Evolutionary conservation across 2,888 invertebrate species (phyloP).

Genomic region (Mayetiola destructor): DNA sequence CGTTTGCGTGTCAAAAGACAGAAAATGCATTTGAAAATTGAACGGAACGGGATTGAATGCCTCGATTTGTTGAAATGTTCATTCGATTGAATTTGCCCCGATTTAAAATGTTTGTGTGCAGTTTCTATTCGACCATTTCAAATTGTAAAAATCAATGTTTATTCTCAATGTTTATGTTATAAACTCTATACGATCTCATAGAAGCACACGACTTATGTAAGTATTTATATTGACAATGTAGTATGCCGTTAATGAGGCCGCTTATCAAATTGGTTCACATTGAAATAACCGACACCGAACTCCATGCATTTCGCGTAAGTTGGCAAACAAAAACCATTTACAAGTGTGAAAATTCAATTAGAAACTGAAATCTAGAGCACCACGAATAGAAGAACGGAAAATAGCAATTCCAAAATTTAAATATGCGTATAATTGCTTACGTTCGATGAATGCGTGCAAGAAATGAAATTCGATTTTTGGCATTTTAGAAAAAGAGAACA

Average conservation of each 20-base stretch:
- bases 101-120: not conserved
- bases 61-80: conserved; percentile 2
- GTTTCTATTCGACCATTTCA: not conserved
- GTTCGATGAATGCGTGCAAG: too few species aligned
- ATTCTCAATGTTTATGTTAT: conserved; percentile 5
- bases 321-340: not conserved
- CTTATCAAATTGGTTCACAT: not conserved
- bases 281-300: not conserved
- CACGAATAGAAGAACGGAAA: too few species aligned
- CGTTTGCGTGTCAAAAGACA: too few species aligned
- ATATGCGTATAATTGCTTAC: too few species aligned
- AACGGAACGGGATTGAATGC: not conserved
- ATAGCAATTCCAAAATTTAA: too few species aligned
- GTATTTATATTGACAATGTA: not conserved
- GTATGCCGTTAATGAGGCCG: not conserved
- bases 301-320: not conserved
- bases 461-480: too few species aligned
- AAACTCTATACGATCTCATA: not conserved
- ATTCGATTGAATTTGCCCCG: not conserved
- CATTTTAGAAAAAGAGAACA: too few species aligned
- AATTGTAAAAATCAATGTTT: not conserved
- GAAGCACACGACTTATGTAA: not conserved
- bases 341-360: conserved; percentile 11
- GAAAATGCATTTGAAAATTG: not conserved
- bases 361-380: conserved; percentile 4